Evolutionary conservation across 2,888 invertebrate genomes (phyloP).

Genomic region (Aphodius sticticus): DNA sequence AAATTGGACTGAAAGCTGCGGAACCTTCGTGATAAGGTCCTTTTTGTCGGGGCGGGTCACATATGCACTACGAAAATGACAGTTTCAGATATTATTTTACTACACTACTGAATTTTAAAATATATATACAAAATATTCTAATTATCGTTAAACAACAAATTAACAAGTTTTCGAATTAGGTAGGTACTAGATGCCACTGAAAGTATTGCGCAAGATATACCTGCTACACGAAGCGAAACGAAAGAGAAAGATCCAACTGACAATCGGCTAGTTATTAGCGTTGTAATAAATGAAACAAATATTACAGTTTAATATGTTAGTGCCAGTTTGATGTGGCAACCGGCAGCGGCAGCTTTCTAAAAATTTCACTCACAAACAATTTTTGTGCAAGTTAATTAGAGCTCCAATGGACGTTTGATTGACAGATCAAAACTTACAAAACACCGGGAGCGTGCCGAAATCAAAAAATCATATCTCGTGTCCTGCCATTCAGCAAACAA

Average conservation of each 20-base stretch:
- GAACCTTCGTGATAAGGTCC: too few relatives aligned
- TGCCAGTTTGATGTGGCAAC: not conserved
- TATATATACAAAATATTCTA: too few relatives aligned
- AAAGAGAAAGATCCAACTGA: not conserved
- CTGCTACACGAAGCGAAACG: not conserved
- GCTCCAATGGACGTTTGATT: not conserved
- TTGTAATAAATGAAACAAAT: constrained; percentile 4
- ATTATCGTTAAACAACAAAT: too few relatives aligned
- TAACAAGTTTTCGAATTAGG: too few relatives aligned
- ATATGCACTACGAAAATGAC: too few relatives aligned
- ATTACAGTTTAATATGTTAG: not conserved
- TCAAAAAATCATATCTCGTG: not conserved
- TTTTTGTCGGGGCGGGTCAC: too few relatives aligned
- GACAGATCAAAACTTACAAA: not conserved
- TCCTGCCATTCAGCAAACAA: not conserved
- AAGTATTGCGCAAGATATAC: not conserved
- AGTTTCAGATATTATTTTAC: too few relatives aligned
- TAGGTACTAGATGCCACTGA: not conserved
- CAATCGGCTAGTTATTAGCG: not conserved
- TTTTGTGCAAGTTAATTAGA: not conserved
- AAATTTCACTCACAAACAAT: constrained; percentile 4
- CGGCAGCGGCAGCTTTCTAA: not conserved
- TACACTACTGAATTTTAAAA: too few relatives aligned
- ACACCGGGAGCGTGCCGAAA: not conserved
- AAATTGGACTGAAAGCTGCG: too few relatives aligned